A percentile compares a stretch with the other conserved stretches of the same genome.
These are phyloP conservation scores for Drosophila pullipes DNA, from an alignment of 2,888 invertebrate species.

Conservation along the genomic window DNA sequence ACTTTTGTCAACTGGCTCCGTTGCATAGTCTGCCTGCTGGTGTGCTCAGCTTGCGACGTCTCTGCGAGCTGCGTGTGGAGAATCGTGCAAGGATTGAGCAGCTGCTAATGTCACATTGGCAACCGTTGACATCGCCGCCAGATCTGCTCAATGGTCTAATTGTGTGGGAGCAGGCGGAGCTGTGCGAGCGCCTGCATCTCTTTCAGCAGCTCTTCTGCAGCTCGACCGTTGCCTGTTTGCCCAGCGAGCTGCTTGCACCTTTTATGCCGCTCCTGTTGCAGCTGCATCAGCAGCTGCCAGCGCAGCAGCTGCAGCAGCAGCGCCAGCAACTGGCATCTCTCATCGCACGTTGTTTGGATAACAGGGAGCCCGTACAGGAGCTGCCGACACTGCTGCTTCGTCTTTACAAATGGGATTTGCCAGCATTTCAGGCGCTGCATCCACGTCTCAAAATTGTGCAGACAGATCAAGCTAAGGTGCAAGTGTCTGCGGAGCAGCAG, in stretches of 20 bases:
- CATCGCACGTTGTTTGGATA: conserved; percentile 80
- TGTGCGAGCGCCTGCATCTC: conserved; percentile 65
- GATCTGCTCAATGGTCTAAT: conserved; percentile 79
- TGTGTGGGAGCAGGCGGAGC: conserved; percentile 79
- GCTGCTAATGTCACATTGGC: conserved; percentile 56
- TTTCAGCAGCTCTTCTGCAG: conserved; percentile 81
- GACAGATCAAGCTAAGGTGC: conserved; percentile 45
- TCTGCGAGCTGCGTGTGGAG: conserved; percentile 68
- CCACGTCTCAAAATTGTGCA: conserved; percentile 63
- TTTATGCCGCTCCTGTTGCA: conserved; percentile 81
- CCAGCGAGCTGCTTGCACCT: conserved; percentile 72
- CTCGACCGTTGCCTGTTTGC: conserved; percentile 81
- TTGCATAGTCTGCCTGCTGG: conserved; percentile 69
- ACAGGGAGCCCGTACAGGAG: conserved; percentile 68
- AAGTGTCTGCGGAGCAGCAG: conserved; percentile 57
- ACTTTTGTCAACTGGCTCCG: conserved; percentile 64
- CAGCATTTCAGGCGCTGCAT: conserved; percentile 67
- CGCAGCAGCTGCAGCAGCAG: conserved; percentile 41
- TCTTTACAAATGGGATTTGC: conserved; percentile 53
- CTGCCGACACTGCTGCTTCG: conserved; percentile 69
- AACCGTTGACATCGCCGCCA: conserved; percentile 65
- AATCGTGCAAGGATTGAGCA: conserved; percentile 61
- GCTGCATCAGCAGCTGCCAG: conserved; percentile 70
- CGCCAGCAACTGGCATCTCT: conserved; percentile 59
- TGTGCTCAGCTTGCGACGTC: conserved; percentile 73